These are phyloP conservation scores for Dicyrtoma fusca DNA, from an alignment of 2,888 invertebrate genomes.

Conservation along the genomic window DNA sequence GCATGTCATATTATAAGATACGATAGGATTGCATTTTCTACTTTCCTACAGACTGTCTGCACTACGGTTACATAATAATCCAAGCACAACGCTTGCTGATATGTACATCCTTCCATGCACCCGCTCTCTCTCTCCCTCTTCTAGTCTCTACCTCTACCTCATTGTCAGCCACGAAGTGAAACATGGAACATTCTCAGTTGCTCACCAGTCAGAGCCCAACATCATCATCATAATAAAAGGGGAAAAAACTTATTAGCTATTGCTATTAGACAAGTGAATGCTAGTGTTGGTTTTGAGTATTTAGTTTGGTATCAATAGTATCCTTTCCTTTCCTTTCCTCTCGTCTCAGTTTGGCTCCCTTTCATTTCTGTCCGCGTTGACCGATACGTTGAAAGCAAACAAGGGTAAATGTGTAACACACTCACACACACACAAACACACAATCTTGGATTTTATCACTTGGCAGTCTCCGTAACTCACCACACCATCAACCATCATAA, in stretches of 20 bases:
- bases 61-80: not conserved
- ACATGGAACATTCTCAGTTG: not conserved
- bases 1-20: too few relatives aligned
- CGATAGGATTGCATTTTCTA: too few relatives aligned
- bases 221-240: constrained; percentile 25
- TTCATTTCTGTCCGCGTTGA: constrained; percentile 8
- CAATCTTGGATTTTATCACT: not conserved
- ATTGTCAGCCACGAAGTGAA: not conserved
- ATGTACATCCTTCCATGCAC: too few relatives aligned
- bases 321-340: too few relatives aligned
- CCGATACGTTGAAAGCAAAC: constrained; percentile 34
- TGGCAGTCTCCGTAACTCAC: not conserved
- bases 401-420: constrained; percentile 27
- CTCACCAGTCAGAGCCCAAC: not conserved
- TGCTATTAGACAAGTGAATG: not conserved
- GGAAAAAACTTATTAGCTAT: constrained; percentile 19
- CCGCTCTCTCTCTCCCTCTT: too few relatives aligned
- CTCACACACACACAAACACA: too few relatives aligned
- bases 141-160: too few relatives aligned
- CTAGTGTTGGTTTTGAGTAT: not conserved
- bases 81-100: too few relatives aligned
- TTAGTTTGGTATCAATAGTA: not conserved
- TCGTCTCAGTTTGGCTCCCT: not conserved
- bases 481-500: constrained; percentile 9
- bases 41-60: too few relatives aligned